These are phyloP conservation scores for Carduelis carduelis DNA, from an alignment of 2,797 vertebrate genomes.

Conservation along the genomic window DNA sequence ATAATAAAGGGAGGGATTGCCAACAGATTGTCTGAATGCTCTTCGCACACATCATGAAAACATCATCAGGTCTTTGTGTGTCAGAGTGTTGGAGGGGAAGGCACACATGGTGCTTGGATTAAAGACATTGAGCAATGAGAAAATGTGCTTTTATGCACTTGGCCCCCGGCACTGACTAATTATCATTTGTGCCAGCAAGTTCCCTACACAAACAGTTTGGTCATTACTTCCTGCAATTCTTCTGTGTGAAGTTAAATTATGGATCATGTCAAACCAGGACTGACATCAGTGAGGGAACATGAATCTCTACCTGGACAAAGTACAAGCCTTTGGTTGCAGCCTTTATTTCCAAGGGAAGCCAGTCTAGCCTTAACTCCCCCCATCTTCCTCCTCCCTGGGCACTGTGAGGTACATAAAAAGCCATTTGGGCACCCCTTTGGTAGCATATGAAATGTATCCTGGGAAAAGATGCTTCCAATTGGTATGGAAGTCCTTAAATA, in stretches of 20 bases:
- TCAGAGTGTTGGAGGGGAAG: not conserved
- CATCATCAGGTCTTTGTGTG: constrained; percentile 49
- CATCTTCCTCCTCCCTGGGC: not conserved
- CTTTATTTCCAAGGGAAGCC: not conserved
- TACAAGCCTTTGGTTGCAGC: not conserved
- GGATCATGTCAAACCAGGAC: not conserved
- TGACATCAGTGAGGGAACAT: not conserved
- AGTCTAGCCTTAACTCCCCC: not conserved
- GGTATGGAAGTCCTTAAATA: not conserved
- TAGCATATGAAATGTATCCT: not conserved
- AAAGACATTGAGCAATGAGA: constrained; percentile 16
- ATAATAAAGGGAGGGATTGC: constrained; percentile 25
- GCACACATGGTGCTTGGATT: constrained; percentile 31
- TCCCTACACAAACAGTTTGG: not conserved
- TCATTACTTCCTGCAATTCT: constrained; percentile 38
- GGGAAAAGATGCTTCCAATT: not conserved
- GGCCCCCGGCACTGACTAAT: not conserved
- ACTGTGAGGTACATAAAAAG: not conserved
- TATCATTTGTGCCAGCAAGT: constrained; percentile 6
- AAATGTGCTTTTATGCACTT: constrained; percentile 36
- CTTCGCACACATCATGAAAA: constrained; percentile 46
- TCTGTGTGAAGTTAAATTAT: not conserved
- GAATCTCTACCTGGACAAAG: not conserved
- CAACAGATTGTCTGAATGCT: constrained; percentile 39
- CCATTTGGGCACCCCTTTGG: not conserved